Evolutionary conservation across 2,888 invertebrate species (phyloP).

Genomic region (Bedellia somnulentella): DNA sequence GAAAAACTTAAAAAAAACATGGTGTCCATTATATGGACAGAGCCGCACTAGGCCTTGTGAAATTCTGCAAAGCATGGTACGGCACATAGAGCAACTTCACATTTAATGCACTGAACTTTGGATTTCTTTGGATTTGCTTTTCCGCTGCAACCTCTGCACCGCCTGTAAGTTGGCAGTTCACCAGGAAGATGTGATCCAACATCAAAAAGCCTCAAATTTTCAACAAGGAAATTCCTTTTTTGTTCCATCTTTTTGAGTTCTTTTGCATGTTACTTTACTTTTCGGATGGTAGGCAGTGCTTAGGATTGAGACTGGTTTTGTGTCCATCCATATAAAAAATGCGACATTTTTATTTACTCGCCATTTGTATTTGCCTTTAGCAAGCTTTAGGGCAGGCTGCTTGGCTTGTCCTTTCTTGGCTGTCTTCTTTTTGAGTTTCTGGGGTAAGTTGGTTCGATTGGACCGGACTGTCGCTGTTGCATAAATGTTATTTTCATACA

Average conservation of each 20-base stretch:
- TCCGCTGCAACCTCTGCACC: constrained; percentile 11
- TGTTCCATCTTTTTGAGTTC: constrained; percentile 11
- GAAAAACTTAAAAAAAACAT: not conserved
- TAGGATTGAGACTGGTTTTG: constrained; percentile 6
- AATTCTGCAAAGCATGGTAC: not conserved
- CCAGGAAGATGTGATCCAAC: constrained; percentile 12
- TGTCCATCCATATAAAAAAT: constrained; percentile 8
- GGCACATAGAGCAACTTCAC: constrained; percentile 7
- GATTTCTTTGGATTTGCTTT: constrained; percentile 7
- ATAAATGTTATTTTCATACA: constrained; percentile 7
- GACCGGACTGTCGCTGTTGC: constrained; percentile 8
- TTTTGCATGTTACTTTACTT: constrained; percentile 6
- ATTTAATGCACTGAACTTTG: constrained; percentile 9
- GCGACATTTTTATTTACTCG: constrained; percentile 9
- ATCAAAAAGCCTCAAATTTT: no score
- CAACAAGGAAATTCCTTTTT: constrained; percentile 8
- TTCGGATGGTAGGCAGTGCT: constrained; percentile 10
- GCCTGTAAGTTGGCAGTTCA: constrained; percentile 9
- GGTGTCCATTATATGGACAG: constrained; percentile 2
- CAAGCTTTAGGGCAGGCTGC: constrained; percentile 6
- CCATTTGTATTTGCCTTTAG: constrained; percentile 10
- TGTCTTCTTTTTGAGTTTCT: constrained; percentile 8
- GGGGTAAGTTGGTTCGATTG: constrained; percentile 6
- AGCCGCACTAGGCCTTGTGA: constrained; percentile 1
- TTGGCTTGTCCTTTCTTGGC: constrained; percentile 5